Base-by-base conservation (phyloP, 2,888 invertebrate genomes). In the Philereme vetulata region DNA sequence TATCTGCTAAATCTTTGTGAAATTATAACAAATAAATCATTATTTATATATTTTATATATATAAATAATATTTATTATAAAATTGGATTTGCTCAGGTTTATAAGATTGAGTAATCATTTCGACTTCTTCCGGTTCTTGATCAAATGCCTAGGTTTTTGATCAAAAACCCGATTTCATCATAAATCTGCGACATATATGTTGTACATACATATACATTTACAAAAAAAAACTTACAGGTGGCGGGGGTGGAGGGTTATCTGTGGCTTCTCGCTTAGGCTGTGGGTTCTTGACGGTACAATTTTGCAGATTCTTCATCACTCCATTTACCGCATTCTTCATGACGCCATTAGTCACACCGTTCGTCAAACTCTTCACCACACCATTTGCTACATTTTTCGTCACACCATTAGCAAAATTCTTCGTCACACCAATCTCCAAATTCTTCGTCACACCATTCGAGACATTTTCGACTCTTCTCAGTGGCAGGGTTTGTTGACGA, bases 211-310 rank as follows among this genome's bases (percentile, higher is more conserved):
- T 21, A 21, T 21, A 21, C 21, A 38, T 8, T 38, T 38, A 3
- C 3, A 21, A 4, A 11, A 43, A 34, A 44, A 8, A 42, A 72
- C 91, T 91, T 84, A 94, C 94, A 61, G 94, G 94, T 54, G 94
- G 94, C 46, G 94, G 95, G 32, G 94, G 94, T 21, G 94, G 94
- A 40, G 94, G 93, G 60, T 84, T 82, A 56, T 88, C 86, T 36
- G 79, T 72, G 34, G 76, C 66, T 66, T 81, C 85, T 60, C 71
- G 75, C 57, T 78, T 79, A 21, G 73, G 71, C 50, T 77, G 72
- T 33, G 63, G 56, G 49, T 72, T 81, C 52, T 65, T 65, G 33
- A 48, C 38, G 3, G 62, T 45, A 9, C 58, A 62, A 55, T 66
- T 65, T 8, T 47, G 4, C 5, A 40, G 5, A 43, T 21, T 55